A percentile compares a stretch with the other conserved stretches of the same genome.
Conservation (phyloP, 2,888 invertebrate species). For the Electrophaes corylata region DNA sequence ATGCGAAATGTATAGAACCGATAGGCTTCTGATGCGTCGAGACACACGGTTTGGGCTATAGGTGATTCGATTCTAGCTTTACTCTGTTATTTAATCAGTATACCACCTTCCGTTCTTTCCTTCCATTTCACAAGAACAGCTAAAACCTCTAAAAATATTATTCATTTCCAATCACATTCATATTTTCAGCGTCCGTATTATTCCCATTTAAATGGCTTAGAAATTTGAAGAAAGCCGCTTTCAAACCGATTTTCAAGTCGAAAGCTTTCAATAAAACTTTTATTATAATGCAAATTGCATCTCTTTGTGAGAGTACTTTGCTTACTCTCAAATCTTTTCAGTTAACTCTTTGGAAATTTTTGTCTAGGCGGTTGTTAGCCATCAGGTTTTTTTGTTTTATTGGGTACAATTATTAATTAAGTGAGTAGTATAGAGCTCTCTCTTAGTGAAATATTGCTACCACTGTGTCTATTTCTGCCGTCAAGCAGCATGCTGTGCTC, state of each 20-base stretch:
- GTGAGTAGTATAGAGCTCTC: too few species aligned
- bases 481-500: too few species aligned
- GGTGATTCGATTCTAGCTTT: too few species aligned
- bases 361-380: constrained; percentile 3
- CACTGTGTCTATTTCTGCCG: too few species aligned
- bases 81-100: too few species aligned
- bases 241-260: constrained; percentile 54
- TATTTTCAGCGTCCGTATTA: constrained; percentile 38
- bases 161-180: constrained; percentile 33
- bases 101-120: too few species aligned
- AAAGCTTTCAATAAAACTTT: constrained; percentile 69
- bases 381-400: background rate
- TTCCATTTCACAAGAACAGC: background rate
- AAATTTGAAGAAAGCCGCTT: constrained; percentile 43
- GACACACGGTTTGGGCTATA: too few species aligned
- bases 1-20: too few species aligned
- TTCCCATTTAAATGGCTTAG: constrained; percentile 47
- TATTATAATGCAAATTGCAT: constrained; percentile 81
- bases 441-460: too few species aligned
- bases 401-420: too few species aligned
- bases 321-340: constrained; percentile 63
- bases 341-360: constrained; percentile 15
- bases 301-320: constrained; percentile 62
- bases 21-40: too few species aligned
- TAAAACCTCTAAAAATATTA: constrained; percentile 5